Base-by-base conservation (phyloP, 2,888 invertebrate species). In the Diaprepes abbreviatus region DNA sequence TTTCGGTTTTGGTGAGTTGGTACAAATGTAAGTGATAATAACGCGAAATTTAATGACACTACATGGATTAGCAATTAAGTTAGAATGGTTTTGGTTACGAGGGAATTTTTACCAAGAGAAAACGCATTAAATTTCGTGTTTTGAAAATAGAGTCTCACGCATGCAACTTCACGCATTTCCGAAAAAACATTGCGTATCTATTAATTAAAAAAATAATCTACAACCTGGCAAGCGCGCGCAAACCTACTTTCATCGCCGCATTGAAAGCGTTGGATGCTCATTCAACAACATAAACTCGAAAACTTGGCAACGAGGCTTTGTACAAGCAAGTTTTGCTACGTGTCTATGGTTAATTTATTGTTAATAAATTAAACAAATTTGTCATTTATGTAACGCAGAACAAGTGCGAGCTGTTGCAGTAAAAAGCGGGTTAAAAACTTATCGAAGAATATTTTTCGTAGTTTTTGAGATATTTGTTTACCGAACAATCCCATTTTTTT, bases 321-420 rank as follows among this genome's bases (percentile, higher is more conserved):
- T 12, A 45, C 21, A 45, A 45, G 45, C 45, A 45, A 24, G 24
- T 45, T 24, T 21, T 14, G 28, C 48, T 28, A 50, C 48, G 48
- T 50, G 48, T 21, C 3, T 35, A 35, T n/a, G 1, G 35, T 35
- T 35, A 35, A 35, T 35, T 24, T 4, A 35, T n/a, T 33, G 3
- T 35, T 35, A 10, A 35, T 1, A 10, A 35, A 35, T 35, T 35
- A 35, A 35, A 35, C 9, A 35, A 35, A n/a, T n/a, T 24, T 24
- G 24, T 24, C 3, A 3, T 24, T 24, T 24, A 24, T 5, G 3
- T 24, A 24, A 24, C 24, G 24, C 24, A 24, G 24, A 4, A 33
- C 7, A 33, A 3, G 33, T 33, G 7, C 33, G 33, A 33, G 9
- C 10, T 9, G 33, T 10, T 6, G 9, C 6, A 6, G 4, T 33